Evolutionary conservation across 2,888 invertebrate species (phyloP), one percentile per base, ranked within the genome.

Genomic region (Ischnus inquisitorius): DNA sequence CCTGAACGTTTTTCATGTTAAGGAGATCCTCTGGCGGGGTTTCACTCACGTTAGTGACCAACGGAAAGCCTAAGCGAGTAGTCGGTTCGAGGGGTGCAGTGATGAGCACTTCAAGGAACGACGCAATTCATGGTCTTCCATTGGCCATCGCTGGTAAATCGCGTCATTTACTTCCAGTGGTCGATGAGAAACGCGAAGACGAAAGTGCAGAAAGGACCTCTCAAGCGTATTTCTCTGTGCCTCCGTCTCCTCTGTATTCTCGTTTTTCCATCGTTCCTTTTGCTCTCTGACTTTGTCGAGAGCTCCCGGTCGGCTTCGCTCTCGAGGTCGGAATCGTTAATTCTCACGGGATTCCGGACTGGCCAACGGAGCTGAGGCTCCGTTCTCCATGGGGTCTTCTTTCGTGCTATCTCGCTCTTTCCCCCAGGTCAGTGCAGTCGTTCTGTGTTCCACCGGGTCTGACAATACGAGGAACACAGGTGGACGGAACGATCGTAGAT

Each of bases 391-490:
- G 43, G 46, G 41, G n/a, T 34, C 28, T 60, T 68, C 72, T 64
- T 43, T 39, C 22, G 14, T 4, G 14, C 57, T 57, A 14, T 22
- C 68, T 77, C 77, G 57, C 54, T 79, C 71, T 48, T 74, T 48
- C 62, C 16, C 10, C 19, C 43, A 14, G 34, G 34, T 48, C 48
- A n/a, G 60, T 64, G 10, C 60, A 41, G 25, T 78, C 77, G 54
- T 69, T 54, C 68, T 46, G 83, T 91, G 83, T 91, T 90, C 89
- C 88, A 87, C 87, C 54, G 54, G 54, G 88, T 85, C 89, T 91
- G 92, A 92, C 92, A 92, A 92, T 92, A 91, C 91, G 90, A 89
- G 90, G 92, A 93, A 92, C 90, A 92, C 93, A 93, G 93, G 93
- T 93, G 92, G 91, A 92, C 90, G 83, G 74, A 84, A 83, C 64